Percentiles rank a stretch among this genome's conserved stretches.
phyloP scores from a whole-genome alignment of 53 echinoderm and acorn worm species.

The Apostichopus leukothele region DNA sequence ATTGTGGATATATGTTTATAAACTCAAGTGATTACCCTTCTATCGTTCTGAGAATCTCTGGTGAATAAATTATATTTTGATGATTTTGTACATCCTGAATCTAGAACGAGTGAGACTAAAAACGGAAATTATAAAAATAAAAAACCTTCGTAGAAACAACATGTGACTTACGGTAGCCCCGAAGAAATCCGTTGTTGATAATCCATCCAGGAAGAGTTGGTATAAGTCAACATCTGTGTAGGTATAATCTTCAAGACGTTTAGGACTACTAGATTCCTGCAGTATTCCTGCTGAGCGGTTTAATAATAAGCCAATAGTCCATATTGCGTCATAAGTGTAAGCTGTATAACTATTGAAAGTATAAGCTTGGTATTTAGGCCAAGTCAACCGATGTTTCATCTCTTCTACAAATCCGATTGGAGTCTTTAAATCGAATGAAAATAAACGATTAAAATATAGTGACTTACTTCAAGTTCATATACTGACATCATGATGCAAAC shows the following conservation, averaged over 20 bases:
- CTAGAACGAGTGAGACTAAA: no score
- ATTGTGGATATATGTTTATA: no score
- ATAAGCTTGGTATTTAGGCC: conserved; percentile 51
- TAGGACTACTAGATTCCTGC: not conserved
- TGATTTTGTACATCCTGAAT: no score
- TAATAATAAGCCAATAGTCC: conserved; percentile 58
- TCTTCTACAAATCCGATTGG: conserved; percentile 45
- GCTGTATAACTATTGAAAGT: conserved; percentile 56
- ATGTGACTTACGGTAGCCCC: conserved; percentile 45
- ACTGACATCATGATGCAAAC: no score
- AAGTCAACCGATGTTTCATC: conserved; percentile 46
- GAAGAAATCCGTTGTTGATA: conserved; percentile 49
- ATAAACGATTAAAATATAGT: no score
- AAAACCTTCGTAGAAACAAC: no score
- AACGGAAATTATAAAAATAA: no score
- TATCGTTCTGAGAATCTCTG: no score
- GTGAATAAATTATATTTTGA: no score
- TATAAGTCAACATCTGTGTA: conserved; percentile 58
- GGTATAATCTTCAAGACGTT: conserved; percentile 55
- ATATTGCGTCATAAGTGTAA: conserved; percentile 56
- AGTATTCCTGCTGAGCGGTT: conserved; percentile 47
- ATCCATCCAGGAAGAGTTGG: conserved; percentile 48
- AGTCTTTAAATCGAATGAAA: not conserved
- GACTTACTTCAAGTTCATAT: no score
- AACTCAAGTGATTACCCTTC: no score